phyloP scores from a whole-genome alignment of 1,140 invertebrate genomes.

The Caenorhabditis briggsae region DNA sequence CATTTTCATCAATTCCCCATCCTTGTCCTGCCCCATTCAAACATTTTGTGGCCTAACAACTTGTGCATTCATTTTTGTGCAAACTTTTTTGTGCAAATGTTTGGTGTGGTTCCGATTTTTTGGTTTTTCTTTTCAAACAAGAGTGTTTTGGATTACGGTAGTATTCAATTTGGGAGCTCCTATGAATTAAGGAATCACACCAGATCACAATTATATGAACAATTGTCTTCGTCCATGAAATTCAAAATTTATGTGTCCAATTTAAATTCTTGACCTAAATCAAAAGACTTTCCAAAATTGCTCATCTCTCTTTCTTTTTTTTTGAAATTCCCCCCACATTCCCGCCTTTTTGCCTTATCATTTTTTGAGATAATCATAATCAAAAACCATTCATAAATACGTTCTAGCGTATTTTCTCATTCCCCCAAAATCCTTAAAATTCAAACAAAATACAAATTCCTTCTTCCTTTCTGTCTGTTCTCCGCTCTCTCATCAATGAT shows the following conservation, averaged over 20 bases:
- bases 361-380: constrained; percentile 30
- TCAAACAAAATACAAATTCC: constrained; percentile 14
- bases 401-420: not conserved
- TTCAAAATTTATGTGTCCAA: constrained; percentile 12
- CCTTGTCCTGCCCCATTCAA: too few species aligned
- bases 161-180: not conserved
- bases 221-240: not conserved
- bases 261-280: not conserved
- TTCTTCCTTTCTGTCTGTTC: not conserved
- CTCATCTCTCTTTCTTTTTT: not conserved
- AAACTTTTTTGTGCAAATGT: not conserved
- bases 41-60: constrained; percentile 35
- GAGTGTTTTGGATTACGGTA: not conserved
- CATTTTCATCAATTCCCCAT: not conserved
- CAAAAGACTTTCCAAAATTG: constrained; percentile 13
- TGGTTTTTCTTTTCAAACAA: not conserved
- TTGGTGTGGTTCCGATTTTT: constrained; percentile 1
- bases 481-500: constrained; percentile 30
- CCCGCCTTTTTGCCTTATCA: constrained; percentile 44
- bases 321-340: not conserved
- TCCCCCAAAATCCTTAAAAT: not conserved
- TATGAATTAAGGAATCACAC: not conserved
- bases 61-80: not conserved
- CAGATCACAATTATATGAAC: too few species aligned
- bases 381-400: constrained; percentile 7